phyloP scores from a whole-genome alignment of 2,888 invertebrate species.

The Prosopocoilus inquinatus region DNA sequence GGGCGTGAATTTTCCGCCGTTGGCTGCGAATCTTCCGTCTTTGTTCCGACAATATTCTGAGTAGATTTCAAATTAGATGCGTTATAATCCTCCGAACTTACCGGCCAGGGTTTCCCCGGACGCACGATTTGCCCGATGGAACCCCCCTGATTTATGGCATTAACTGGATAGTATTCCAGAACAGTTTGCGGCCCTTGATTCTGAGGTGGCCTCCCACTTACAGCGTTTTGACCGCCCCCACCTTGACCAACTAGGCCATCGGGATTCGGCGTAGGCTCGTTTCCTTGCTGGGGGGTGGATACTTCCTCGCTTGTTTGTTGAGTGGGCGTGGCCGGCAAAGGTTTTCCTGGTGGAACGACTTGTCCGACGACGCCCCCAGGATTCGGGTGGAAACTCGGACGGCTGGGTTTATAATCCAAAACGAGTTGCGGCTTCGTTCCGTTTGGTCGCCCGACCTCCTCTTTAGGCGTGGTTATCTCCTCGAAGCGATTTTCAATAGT shows the following conservation, averaged over 20 bases:
- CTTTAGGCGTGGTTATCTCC: background rate
- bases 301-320: too few species aligned
- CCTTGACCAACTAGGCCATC: too few species aligned
- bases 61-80: conserved; percentile 4
- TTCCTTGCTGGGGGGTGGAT: too few species aligned
- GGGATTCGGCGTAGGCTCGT: too few species aligned
- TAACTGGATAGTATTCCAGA: too few species aligned
- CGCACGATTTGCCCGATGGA: conserved; percentile 17
- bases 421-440: background rate
- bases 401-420: conserved; percentile 17
- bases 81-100: conserved; percentile 22
- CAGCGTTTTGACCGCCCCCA: too few species aligned
- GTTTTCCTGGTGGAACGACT: conserved; percentile 22
- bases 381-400: conserved; percentile 10
- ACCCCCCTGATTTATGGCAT: conserved; percentile 8
- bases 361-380: conserved; percentile 15
- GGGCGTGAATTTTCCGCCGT: too few species aligned
- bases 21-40: too few species aligned
- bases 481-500: conserved; percentile 4
- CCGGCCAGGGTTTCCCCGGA: conserved; percentile 26
- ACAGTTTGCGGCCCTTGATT: too few species aligned
- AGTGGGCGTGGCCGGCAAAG: conserved; percentile 25
- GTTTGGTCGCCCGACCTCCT: background rate
- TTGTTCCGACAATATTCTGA: too few species aligned
- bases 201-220: too few species aligned